A percentile compares a stretch with the other conserved stretches of the same genome.
These are phyloP conservation scores for Drosophila hydei DNA, from an alignment of 1,140 invertebrate species.

Conservation along the genomic window DNA sequence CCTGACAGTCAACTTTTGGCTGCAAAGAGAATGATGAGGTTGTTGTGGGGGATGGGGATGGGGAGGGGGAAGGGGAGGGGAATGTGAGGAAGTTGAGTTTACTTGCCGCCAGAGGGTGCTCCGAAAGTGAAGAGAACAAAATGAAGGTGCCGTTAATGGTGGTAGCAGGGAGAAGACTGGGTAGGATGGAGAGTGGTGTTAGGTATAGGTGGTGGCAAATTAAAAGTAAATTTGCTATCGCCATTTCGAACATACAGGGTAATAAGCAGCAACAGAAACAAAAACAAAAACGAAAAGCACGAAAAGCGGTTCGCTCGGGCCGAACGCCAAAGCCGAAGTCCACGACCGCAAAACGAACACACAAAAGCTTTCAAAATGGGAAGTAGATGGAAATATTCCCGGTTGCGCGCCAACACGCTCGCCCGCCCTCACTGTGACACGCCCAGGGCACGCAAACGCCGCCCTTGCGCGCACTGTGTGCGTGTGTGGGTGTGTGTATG, in stretches of 20 bases:
- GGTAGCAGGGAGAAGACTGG: neutral
- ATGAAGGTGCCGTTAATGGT: neutral
- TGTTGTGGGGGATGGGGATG: neutral
- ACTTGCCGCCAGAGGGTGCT: neutral
- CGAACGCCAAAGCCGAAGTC: conserved; percentile 11
- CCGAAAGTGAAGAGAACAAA: neutral
- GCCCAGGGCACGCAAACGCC: conserved; percentile 14
- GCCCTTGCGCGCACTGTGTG: conserved; percentile 18
- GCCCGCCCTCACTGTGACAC: conserved; percentile 25
- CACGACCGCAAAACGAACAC: conserved; percentile 25
- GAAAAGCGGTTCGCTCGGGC: conserved; percentile 5
- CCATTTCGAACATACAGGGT: conserved; percentile 33
- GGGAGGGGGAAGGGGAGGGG: neutral
- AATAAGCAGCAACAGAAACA: conserved; percentile 21
- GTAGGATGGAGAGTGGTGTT: neutral
- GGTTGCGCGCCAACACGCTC: conserved; percentile 13
- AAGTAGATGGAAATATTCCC: conserved; percentile 40
- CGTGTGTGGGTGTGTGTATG: conserved; percentile 26
- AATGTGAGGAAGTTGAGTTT: neutral
- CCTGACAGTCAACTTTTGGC: neutral
- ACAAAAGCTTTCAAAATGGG: conserved; percentile 31
- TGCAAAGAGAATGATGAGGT: neutral
- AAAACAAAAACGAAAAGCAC: conserved; percentile 1
- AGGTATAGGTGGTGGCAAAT: conserved; percentile 25
- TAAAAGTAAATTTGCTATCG: conserved; percentile 47